Conservation (phyloP, 2,113 vertebrate genomes). For the Aepyceros melampus region DNA sequence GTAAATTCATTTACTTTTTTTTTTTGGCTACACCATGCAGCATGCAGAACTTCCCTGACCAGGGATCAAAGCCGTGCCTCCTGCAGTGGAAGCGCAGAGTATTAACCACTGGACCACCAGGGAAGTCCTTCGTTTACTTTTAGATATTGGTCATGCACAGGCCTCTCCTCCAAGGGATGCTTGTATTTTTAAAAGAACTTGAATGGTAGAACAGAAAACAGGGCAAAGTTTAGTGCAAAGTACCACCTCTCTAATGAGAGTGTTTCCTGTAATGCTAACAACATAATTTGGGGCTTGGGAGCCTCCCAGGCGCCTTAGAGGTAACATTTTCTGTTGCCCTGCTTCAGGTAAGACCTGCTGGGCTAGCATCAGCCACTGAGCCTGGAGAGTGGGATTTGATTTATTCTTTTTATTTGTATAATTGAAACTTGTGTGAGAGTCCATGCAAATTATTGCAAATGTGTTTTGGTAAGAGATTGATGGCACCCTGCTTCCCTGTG, state of each 20-base stretch:
- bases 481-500: background rate
- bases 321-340: background rate
- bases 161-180: background rate
- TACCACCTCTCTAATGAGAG: background rate
- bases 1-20: background rate
- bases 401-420: background rate
- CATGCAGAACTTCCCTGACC: background rate
- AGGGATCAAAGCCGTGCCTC: background rate
- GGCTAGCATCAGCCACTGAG: background rate
- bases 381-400: background rate
- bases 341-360: background rate
- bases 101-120: background rate
- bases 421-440: background rate
- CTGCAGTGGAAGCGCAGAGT: background rate
- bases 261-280: background rate
- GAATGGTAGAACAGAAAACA: background rate
- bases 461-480: background rate
- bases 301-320: background rate
- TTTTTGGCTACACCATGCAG: background rate
- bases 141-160: background rate
- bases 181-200: slow-evolving; percentile 20
- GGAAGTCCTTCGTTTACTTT: background rate
- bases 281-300: background rate
- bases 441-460: background rate
- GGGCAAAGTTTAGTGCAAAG: background rate